These are phyloP conservation scores for Neolamprologus tretocephalus DNA, from an alignment of 2,113 vertebrate species.

Conservation along the genomic window DNA sequence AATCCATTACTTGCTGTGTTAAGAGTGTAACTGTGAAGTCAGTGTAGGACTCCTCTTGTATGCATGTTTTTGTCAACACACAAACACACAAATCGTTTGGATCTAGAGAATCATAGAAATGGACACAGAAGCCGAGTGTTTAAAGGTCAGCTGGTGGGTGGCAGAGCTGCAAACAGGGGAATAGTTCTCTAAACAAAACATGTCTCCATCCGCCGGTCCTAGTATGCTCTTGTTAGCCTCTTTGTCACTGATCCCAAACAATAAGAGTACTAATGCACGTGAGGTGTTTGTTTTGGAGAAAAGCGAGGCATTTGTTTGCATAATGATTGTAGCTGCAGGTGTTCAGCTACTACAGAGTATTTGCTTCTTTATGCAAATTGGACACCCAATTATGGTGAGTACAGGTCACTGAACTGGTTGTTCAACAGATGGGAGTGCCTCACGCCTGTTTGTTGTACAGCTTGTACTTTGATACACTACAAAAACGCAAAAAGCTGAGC, in stretches of 20 bases:
- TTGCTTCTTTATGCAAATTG: background rate
- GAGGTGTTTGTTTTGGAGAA: background rate
- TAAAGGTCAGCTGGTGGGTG: conserved; percentile 22
- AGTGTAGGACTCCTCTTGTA: background rate
- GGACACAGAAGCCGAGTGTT: background rate
- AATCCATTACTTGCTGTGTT: background rate
- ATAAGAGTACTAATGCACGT: background rate
- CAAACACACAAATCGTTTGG: background rate
- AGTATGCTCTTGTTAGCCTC: background rate
- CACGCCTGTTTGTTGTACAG: background rate
- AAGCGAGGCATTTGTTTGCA: background rate
- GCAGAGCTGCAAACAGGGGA: background rate
- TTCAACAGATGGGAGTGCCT: background rate
- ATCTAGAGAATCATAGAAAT: background rate
- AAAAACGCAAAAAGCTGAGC: background rate
- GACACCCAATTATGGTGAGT: background rate
- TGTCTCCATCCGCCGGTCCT: background rate
- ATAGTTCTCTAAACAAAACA: background rate
- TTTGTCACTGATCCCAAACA: background rate
- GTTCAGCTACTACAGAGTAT: background rate
- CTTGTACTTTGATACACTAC: background rate
- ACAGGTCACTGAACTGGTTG: background rate
- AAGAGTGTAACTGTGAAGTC: background rate
- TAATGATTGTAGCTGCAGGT: background rate
- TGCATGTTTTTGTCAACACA: background rate